Evolutionary conservation across 2,888 invertebrate species (phyloP).

Genomic region (Sinodicranocentrus sp.): DNA sequence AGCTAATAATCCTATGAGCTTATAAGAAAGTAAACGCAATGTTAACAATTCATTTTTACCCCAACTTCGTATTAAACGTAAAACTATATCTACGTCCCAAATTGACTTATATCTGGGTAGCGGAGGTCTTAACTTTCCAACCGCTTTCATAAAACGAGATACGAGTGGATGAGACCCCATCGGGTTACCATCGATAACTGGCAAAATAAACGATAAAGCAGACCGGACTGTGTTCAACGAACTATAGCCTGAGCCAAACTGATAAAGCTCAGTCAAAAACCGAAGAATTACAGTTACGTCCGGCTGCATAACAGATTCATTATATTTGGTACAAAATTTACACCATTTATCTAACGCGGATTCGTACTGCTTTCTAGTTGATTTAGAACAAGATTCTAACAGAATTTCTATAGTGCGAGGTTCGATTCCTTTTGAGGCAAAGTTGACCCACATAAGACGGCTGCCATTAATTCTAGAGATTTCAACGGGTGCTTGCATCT

Average conservation of each 20-base stretch:
- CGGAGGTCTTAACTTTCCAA: conserved; percentile 41
- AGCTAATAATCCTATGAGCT: conserved; percentile 46
- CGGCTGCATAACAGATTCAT: conserved; percentile 8
- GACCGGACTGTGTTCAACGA: conserved; percentile 46
- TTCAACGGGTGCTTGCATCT: too few relatives aligned
- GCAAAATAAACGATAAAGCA: conserved; percentile 47
- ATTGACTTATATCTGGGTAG: conserved; percentile 31
- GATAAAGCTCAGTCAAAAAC: too few relatives aligned
- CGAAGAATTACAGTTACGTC: too few relatives aligned
- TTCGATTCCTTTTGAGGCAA: background rate
- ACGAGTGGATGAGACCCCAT: conserved; percentile 48
- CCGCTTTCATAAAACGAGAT: conserved; percentile 46
- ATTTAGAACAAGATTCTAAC: conserved; percentile 28
- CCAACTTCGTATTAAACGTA: too few relatives aligned
- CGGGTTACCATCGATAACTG: background rate
- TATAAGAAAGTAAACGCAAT: too few relatives aligned
- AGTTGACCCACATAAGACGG: too few relatives aligned
- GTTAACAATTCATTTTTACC: too few relatives aligned
- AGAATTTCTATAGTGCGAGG: background rate
- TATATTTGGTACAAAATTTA: background rate
- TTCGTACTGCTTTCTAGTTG: conserved; percentile 52
- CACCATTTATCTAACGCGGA: conserved; percentile 28
- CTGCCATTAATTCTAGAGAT: too few relatives aligned
- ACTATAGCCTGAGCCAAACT: too few relatives aligned
- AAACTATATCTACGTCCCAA: too few relatives aligned